Evolutionary conservation across 2,113 vertebrate species (phyloP).

Genomic region (Sitta europaea): DNA sequence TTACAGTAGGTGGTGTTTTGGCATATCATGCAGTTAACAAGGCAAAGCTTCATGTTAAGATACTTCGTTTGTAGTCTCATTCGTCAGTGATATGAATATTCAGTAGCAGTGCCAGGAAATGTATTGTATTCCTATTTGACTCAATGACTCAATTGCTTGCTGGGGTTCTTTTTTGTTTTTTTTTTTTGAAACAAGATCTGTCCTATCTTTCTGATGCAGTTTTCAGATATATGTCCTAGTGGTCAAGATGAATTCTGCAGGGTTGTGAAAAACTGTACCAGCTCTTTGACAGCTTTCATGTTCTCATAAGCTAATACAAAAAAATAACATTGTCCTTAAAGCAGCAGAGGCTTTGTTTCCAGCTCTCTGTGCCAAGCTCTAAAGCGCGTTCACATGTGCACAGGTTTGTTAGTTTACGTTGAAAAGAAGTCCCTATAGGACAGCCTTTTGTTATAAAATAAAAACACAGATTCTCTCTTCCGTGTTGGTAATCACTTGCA

Average conservation of each 20-base stretch:
- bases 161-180: not conserved
- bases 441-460: constrained; percentile 70
- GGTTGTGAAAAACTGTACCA: constrained; percentile 18
- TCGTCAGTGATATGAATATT: constrained; percentile 72
- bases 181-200: constrained; percentile 35
- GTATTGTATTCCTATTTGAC: constrained; percentile 62
- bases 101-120: constrained; percentile 58
- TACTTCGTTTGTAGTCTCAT: constrained; percentile 67
- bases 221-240: constrained; percentile 52
- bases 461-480: constrained; percentile 69
- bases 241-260: constrained; percentile 56
- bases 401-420: constrained; percentile 65
- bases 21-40: constrained; percentile 72
- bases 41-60: constrained; percentile 69
- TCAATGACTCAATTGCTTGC: constrained; percentile 53
- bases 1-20: constrained; percentile 78
- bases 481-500: constrained; percentile 68
- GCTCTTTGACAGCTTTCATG: constrained; percentile 35
- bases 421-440: constrained; percentile 66
- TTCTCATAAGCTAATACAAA: not conserved
- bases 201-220: constrained; percentile 37
- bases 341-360: constrained; percentile 7
- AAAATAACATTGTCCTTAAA: constrained; percentile 12
- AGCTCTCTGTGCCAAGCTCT: not conserved
- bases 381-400: constrained; percentile 16